Evolutionary conservation across 1,140 invertebrate genomes (phyloP), one percentile per base, ranked within the genome.

Genomic region (Heterodera schachtii): DNA sequence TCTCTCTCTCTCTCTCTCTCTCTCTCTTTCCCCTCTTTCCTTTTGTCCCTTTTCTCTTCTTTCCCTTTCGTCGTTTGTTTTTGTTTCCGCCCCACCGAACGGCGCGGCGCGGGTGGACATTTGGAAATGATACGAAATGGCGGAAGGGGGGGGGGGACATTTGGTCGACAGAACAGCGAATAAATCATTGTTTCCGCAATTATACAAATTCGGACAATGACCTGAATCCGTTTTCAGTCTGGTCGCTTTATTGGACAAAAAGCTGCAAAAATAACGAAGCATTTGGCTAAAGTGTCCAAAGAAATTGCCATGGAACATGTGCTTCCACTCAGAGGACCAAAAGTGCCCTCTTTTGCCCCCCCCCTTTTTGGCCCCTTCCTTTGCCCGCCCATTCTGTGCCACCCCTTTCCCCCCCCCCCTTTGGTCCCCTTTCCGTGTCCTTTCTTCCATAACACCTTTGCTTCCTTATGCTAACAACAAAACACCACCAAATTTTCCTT

Each of bases 71-170:
- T 46, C 31, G 31, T 41, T 71, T 71, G 69, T 71, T 71, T 60
- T 71, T 71, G 9, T 71, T 71, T 71, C 69, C 69, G 69, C 69
- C n/a, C 69, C 69, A 71, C 31, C 69, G 69, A 71, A 71, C 69
- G 69, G 44, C 57, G 49, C 31, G 49, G 49, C 49, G 57, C 57
- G 57, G 16, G 16, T 60, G 16, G 57, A 60, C 57, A 60, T 60
- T 60, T 60, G 9, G 57, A 19, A 16, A 60, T 60, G 57, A 60
- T 60, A 60, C 57, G 57, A 52, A 6, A 52, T 8, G 6, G 49
- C 11, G 57, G 5, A 11, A 52, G 57, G 11, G 57, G 57, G 57
- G 11, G 8, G 11, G 16, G 57, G 57, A 16, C 57, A 16, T 60
- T 60, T 60, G 57, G 57, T 19, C 31, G 57, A 4, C 11, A 60